Evolutionary conservation across 1,140 invertebrate species (phyloP), one percentile per base, ranked within the genome.

Genomic region (Xylocopa sonorina): DNA sequence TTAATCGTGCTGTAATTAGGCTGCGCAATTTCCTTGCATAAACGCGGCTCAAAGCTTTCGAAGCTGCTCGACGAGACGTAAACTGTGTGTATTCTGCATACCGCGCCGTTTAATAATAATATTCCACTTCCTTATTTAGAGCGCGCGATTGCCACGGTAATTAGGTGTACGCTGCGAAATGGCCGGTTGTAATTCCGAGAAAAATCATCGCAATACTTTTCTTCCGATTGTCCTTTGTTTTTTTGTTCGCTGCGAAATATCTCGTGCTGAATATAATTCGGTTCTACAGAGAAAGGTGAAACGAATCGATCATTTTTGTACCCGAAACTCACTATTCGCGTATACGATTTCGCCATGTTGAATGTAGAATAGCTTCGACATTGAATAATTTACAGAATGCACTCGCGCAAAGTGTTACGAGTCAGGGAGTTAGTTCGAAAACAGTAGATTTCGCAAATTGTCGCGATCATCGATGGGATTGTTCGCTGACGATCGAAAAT

Each of bases 41-140:
- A 68, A 38, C 14, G n/a, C 32, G 21, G 50, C 29, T 68, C 50
- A 27, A 18, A 53, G 50, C 57, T 63, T 43, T 63, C 60, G 60
- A 43, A 43, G 21, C 38, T 3, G 12, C 38, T 41, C 38, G 38
- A 24, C 38, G 38, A 34, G 21, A 58, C 32, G 57, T 34, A 58
- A 63, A 63, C 38, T n/a, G n/a, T n/a, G 34, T 12, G 18, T 24
- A 24, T 41, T 41, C n/a, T 27, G 60, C 41, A 63, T 27, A 16
- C 14, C 38, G n/a, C 21, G 10, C 12, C 7, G 6, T 24, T 27
- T 9, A 3, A 21, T 12, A 43, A 63, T 43, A 43, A 63, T 43
- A 63, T 27, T 43, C n/a, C 12, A 18, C 10, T 51, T 27, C 51
- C n/a, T 51, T 68, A 66, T 66, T 66, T 48, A 46, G 18, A 24